phyloP scores from a whole-genome alignment of 2,797 vertebrate genomes.

The Gouania willdenowi region DNA sequence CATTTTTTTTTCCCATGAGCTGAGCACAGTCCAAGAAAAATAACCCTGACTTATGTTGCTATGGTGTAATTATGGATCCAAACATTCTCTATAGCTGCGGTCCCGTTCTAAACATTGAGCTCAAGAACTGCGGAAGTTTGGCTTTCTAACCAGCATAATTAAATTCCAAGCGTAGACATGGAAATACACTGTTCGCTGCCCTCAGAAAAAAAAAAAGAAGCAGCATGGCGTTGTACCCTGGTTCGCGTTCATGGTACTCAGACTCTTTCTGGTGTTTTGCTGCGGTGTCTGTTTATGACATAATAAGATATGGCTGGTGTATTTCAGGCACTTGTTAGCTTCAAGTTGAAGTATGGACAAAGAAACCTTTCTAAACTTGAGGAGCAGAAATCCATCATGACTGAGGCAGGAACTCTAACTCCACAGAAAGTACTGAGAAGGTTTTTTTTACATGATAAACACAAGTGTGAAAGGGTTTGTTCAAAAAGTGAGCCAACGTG shows the following conservation, averaged over 20 bases:
- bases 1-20: constrained; percentile 60
- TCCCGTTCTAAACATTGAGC: constrained; percentile 55
- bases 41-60: constrained; percentile 49
- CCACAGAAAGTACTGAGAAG: too few species aligned
- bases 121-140: constrained; percentile 60
- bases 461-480: too few species aligned
- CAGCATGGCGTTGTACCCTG: constrained; percentile 25
- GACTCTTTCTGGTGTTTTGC: constrained; percentile 37
- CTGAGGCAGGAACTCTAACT: too few species aligned
- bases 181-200: constrained; percentile 30
- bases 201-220: constrained; percentile 3
- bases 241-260: constrained; percentile 23
- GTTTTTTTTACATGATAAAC: too few species aligned
- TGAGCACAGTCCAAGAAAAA: constrained; percentile 62
- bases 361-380: too few species aligned
- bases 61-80: constrained; percentile 66
- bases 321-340: constrained; percentile 20
- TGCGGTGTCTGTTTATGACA: constrained; percentile 34
- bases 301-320: constrained; percentile 22
- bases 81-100: constrained; percentile 49
- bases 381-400: too few species aligned
- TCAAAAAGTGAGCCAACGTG: too few species aligned
- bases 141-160: constrained; percentile 61
- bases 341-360: not conserved
- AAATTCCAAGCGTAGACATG: constrained; percentile 49